Conservation (phyloP, 1,140 invertebrate species). For the Odontomachus brunneus region DNA sequence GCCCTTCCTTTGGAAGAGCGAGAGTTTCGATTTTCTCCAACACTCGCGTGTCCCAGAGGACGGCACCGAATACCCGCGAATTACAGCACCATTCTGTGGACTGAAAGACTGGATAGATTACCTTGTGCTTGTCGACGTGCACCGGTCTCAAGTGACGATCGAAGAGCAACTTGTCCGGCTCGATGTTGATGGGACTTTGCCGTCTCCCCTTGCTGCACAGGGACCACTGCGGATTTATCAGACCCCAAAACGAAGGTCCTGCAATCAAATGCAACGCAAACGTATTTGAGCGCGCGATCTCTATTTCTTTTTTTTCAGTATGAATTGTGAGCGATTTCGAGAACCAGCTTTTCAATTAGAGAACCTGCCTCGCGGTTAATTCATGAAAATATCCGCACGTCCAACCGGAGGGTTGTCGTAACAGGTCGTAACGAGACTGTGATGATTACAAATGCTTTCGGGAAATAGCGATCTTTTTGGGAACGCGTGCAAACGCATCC, state of each 20-base stretch:
- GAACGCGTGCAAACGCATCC: neutral
- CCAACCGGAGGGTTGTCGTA: neutral
- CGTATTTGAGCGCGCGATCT: neutral
- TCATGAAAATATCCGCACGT: neutral
- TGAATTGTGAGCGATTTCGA: neutral
- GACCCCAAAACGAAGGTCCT: slow-evolving; percentile 98
- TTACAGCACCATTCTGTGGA: slow-evolving; percentile 13
- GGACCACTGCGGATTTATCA: slow-evolving; percentile 98
- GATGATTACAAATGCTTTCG: neutral
- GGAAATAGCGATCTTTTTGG: neutral
- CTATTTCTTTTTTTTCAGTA: neutral
- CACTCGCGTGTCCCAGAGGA: neutral
- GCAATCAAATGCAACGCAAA: slow-evolving; percentile 70
- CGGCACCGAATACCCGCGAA: neutral
- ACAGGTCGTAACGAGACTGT: neutral
- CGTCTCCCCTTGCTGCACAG: slow-evolving; percentile 96
- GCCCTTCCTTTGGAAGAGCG: neutral
- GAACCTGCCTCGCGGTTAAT: neutral
- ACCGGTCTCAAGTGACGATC: slow-evolving; percentile 96
- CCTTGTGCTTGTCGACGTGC: slow-evolving; percentile 96
- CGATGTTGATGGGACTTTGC: slow-evolving; percentile 98
- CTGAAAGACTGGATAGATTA: slow-evolving; percentile 83
- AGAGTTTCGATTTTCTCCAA: neutral
- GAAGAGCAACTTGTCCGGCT: slow-evolving; percentile 96
- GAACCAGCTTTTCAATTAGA: neutral